phyloP scores from a whole-genome alignment of 2,113 vertebrate genomes.

The Cebus imitator region DNA sequence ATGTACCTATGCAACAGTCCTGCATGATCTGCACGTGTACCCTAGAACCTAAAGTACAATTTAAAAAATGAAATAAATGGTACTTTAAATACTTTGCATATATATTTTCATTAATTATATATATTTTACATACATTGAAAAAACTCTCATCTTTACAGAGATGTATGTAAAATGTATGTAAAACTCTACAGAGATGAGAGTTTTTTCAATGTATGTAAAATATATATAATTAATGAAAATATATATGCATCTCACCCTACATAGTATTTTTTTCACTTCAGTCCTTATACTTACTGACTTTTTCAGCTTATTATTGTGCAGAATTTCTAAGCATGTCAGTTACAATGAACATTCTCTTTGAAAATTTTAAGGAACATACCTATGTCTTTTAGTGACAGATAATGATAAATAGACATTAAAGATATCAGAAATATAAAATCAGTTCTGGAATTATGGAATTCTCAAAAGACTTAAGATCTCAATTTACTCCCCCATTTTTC shows the following conservation, averaged over 20 bases:
- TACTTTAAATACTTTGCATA: not conserved
- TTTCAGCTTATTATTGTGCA: not conserved
- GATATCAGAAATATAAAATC: not conserved
- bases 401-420: not conserved
- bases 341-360: not conserved
- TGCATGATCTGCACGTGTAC: no score
- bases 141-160: not conserved
- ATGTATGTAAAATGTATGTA: no score
- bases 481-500: not conserved
- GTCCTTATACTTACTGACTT: not conserved
- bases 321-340: not conserved
- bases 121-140: not conserved
- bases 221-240: no score
- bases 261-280: not conserved
- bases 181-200: no score
- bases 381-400: not conserved
- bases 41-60: no score
- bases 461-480: not conserved
- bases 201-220: no score
- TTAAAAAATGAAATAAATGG: not conserved
- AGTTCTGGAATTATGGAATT: not conserved
- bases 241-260: not conserved
- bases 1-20: no score
- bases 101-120: not conserved
- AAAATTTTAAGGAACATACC: not conserved